Evolutionary conservation across 2,113 vertebrate genomes (phyloP).

Genomic region (Oenanthe melanoleuca): DNA sequence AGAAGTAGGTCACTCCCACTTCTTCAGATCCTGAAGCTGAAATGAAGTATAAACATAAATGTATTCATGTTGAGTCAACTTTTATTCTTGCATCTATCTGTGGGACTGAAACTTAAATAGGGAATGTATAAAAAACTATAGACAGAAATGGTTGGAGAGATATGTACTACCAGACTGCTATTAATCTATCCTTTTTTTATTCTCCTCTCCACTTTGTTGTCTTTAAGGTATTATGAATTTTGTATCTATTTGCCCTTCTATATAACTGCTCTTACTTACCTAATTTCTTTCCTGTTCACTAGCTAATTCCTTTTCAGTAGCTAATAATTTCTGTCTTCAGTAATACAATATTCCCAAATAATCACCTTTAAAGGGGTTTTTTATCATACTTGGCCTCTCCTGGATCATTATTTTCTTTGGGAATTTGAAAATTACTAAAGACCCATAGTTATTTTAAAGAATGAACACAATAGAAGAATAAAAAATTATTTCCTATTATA

Average conservation of each 20-base stretch:
- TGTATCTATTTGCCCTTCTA: not conserved
- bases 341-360: not conserved
- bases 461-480: not conserved
- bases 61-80: conserved; percentile 21
- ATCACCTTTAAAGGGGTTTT: not conserved
- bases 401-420: not conserved
- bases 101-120: not conserved
- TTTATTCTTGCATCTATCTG: not conserved
- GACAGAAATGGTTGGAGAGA: not conserved
- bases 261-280: not conserved
- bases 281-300: not conserved
- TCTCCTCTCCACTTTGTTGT: not conserved
- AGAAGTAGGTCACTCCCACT: conserved; percentile 58
- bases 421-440: not conserved
- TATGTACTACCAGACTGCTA: not conserved
- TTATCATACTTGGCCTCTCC: not conserved
- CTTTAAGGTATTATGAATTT: not conserved
- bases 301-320: not conserved
- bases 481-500: not conserved
- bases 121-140: not conserved
- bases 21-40: conserved; percentile 26
- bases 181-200: not conserved
- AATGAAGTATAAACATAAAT: conserved; percentile 27
- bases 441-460: not conserved
- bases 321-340: not conserved